Conservation (phyloP, 2,113 vertebrate species). For the Actenoides lindsayi region DNA sequence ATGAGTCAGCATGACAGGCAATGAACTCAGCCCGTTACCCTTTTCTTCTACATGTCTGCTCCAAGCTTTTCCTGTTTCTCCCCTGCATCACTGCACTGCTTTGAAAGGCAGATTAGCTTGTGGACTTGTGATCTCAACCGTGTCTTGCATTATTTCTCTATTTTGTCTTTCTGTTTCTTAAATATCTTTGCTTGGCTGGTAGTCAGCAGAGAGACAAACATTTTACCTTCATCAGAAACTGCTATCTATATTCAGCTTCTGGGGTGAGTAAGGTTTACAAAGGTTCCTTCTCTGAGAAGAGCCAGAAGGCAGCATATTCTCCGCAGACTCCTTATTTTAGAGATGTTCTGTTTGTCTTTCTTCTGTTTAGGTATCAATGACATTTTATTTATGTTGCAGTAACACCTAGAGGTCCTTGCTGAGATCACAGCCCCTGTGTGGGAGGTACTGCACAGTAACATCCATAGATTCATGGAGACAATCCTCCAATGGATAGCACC, state of each 20-base stretch:
- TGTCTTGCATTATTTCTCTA: neutral
- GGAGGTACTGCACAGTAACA: neutral
- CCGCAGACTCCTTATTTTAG: neutral
- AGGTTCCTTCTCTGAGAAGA: neutral
- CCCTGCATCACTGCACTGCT: neutral
- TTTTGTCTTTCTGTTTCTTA: neutral
- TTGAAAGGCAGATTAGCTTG: neutral
- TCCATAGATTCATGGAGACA: neutral
- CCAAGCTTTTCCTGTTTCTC: slow-evolving; percentile 6
- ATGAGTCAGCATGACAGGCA: neutral
- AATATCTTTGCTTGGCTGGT: neutral
- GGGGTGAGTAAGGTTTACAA: neutral
- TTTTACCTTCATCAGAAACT: neutral
- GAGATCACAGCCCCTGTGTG: slow-evolving; percentile 12
- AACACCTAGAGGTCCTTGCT: slow-evolving; percentile 40
- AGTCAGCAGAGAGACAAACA: neutral
- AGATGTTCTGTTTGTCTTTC: neutral
- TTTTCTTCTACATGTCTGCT: neutral
- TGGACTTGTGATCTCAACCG: neutral
- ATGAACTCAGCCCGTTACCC: neutral
- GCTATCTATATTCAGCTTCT: neutral
- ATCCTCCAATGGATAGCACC: neutral
- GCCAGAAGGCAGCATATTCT: neutral
- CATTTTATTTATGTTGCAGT: slow-evolving; percentile 8
- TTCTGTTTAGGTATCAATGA: neutral